Evolutionary conservation across 2,113 vertebrate genomes (phyloP).

Genomic region (Thalassarche chlororhynchos): DNA sequence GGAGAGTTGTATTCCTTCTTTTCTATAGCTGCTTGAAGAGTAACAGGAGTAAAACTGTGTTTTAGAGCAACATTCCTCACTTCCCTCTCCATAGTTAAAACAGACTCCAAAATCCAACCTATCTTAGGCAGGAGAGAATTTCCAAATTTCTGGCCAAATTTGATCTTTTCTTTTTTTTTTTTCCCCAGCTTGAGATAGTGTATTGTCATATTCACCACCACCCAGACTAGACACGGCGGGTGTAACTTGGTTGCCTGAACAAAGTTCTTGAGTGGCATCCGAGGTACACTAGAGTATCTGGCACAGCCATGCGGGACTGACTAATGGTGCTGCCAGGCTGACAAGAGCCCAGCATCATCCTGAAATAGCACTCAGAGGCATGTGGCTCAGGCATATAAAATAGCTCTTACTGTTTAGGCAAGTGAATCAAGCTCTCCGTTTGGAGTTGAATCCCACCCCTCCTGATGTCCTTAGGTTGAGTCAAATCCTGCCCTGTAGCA

Average conservation of each 20-base stretch:
- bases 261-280: not conserved
- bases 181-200: not conserved
- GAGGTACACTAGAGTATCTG: not conserved
- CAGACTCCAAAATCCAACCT: not conserved
- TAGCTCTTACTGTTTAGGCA: not conserved
- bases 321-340: not conserved
- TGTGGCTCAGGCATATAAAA: not conserved
- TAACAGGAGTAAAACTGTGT: not conserved
- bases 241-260: not conserved
- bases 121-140: not conserved
- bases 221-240: fast-evolving
- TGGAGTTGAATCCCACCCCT: not conserved
- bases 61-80: not conserved
- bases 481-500: not conserved
- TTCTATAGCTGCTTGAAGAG: not conserved
- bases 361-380: not conserved
- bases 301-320: not conserved
- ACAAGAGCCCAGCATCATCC: not conserved
- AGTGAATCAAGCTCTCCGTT: not conserved
- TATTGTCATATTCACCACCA: not conserved
- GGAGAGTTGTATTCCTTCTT: not conserved
- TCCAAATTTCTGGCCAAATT: not conserved
- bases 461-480: not conserved
- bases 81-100: not conserved
- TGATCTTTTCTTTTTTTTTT: not conserved